Conservation (phyloP, 64 coral and sea anemone genomes). For the Stichodactyla mertensii region DNA sequence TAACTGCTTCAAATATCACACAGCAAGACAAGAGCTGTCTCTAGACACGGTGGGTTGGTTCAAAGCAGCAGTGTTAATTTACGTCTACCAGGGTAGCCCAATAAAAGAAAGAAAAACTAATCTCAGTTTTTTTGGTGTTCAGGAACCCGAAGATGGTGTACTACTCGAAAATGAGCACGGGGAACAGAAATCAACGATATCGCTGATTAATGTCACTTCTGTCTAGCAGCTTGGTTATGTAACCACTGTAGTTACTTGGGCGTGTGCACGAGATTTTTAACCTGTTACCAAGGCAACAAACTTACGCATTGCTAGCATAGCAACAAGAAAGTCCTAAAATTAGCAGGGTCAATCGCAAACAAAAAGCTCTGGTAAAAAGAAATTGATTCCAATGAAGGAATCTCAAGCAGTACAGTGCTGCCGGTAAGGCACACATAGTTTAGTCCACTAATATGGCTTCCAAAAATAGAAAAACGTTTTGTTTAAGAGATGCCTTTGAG, state of each 20-base stretch:
- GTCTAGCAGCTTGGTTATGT: neutral
- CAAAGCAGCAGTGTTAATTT: too few species aligned
- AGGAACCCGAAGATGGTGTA: neutral
- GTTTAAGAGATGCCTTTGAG: too few species aligned
- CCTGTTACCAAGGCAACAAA: neutral
- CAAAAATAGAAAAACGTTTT: too few species aligned
- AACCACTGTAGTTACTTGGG: neutral
- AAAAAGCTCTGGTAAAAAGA: too few species aligned
- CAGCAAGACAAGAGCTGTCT: too few species aligned
- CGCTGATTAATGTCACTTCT: neutral
- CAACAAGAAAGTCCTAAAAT: neutral
- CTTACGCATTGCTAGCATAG: neutral
- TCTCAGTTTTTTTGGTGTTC: neutral
- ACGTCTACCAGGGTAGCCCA: too few species aligned
- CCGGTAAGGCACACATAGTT: too few species aligned
- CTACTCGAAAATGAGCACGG: neutral
- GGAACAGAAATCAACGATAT: neutral
- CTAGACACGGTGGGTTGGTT: too few species aligned
- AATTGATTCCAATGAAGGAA: too few species aligned
- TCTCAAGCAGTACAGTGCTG: too few species aligned
- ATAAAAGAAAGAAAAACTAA: neutral
- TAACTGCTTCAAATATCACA: too few species aligned
- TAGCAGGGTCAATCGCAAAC: neutral
- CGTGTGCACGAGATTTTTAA: neutral
- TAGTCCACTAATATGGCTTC: too few species aligned